Evolutionary conservation across 1,140 invertebrate species (phyloP), one percentile per base, ranked within the genome.

Genomic region (Cepaea nemoralis): DNA sequence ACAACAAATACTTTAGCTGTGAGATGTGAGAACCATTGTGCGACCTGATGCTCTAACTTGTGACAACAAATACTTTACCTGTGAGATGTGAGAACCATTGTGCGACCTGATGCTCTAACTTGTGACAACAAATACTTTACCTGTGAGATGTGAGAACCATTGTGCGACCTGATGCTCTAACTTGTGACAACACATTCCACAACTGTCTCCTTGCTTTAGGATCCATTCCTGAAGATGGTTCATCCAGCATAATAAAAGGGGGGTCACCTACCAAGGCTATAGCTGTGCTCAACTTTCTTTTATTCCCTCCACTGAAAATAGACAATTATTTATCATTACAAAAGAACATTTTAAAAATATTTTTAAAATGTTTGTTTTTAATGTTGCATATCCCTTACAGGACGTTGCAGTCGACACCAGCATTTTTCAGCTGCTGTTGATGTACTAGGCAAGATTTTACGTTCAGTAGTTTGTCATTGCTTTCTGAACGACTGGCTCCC

Each of bases 221-320:
- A 85, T 93, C 93, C 87, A 93, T 92, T 24, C 92, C 92, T 37
- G 91, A 91, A 0, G 92, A 92, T 12, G 92, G 92, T 83, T 92
- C 92, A 85, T 93, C 92, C 74, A 93, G 87, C 77, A 93, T 89
- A 19, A 93, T 85, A 40, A 93, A 86, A 98, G 90, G 86, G 24
- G 92, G 92, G 80, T 90, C 89, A 10, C 92, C 92, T 89, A 97
- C 93, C 39, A 99, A 91, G 6, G 98, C 95, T 59, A 99, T 94
- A 0, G 97, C 97, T 59, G 97, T 97, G 84, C 96, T 98, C 35
- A 99, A 91, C 90, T 99, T 98, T 70, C 98, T 93, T 90, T 98
- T 98, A 86, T 98, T 99, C 0, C 98, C 98, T 33, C 90, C 90
- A 84, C 90, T 91, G 86, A 8, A 82, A 83, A 55, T 33, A 83